Evolutionary conservation across 92 coral and sea anemone genomes (phyloP).

Genomic region (Palythoa caribaeorum): DNA sequence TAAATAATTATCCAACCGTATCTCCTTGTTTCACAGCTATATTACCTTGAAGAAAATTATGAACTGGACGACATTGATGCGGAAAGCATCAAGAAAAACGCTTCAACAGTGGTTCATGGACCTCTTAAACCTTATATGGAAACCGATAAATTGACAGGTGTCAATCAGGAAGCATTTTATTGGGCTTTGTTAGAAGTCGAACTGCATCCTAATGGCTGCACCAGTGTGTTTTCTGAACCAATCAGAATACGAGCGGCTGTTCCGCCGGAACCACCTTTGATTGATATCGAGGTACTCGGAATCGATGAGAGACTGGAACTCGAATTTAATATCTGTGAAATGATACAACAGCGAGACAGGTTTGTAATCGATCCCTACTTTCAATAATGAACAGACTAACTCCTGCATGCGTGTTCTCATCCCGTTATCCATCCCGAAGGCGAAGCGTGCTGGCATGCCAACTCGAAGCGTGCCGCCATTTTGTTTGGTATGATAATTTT

Average conservation of each 20-base stretch:
- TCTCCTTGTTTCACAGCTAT: conserved; percentile 56
- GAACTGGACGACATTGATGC: conserved; percentile 15
- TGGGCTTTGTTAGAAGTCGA: conserved; percentile 87
- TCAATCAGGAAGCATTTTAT: conserved; percentile 71
- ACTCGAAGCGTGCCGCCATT: too few relatives aligned
- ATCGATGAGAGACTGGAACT: conserved; percentile 75
- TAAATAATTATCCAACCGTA: not conserved
- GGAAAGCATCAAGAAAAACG: conserved; percentile 50
- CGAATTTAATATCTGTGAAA: conserved; percentile 76
- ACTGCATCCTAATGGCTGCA: conserved; percentile 80
- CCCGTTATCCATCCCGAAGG: too few relatives aligned
- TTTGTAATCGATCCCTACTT: not conserved
- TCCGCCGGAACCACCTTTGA: conserved; percentile 81
- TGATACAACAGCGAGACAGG: conserved; percentile 87
- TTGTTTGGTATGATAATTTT: too few relatives aligned
- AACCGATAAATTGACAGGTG: conserved; percentile 80
- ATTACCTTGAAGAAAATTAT: conserved; percentile 67
- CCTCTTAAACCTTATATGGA: conserved; percentile 66
- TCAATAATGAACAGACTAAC: too few relatives aligned
- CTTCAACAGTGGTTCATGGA: conserved; percentile 73
- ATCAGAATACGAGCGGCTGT: conserved; percentile 78
- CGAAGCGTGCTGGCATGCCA: too few relatives aligned
- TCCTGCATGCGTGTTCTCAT: too few relatives aligned
- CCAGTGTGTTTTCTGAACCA: conserved; percentile 71
- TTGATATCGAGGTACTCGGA: conserved; percentile 75